phyloP scores from a whole-genome alignment of 1,140 invertebrate species.

The Anagrus nilaparvatae region DNA sequence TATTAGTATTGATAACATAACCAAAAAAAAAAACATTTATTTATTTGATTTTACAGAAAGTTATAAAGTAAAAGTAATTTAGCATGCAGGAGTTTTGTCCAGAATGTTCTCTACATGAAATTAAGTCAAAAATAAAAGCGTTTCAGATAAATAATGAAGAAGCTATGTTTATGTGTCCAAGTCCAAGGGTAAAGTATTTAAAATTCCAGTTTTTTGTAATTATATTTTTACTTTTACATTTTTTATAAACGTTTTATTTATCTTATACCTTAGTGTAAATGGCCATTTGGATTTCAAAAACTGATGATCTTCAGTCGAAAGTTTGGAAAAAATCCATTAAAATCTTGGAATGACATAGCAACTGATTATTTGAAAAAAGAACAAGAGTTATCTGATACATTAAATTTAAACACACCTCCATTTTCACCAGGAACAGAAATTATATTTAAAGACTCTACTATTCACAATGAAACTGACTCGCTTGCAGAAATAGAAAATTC shows the following conservation, averaged over 20 bases:
- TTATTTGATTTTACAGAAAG: constrained; percentile 8
- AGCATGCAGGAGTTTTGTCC: constrained; percentile 25
- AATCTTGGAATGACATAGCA: constrained; percentile 11
- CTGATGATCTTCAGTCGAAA: constrained; percentile 13
- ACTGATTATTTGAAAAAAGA: neutral
- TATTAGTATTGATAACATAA: constrained; percentile 2
- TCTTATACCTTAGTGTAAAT: constrained; percentile 21
- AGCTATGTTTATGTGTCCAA: constrained; percentile 20
- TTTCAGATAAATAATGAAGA: constrained; percentile 22
- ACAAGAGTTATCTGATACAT: constrained; percentile 11
- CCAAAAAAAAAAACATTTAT: neutral
- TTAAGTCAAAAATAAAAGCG: constrained; percentile 15
- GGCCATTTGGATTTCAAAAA: constrained; percentile 20
- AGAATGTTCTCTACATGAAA: constrained; percentile 21
- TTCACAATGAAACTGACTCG: neutral
- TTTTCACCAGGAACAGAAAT: constrained; percentile 19
- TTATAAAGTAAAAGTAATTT: too few species aligned
- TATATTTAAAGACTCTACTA: constrained; percentile 4
- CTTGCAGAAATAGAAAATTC: neutral
- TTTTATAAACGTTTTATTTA: too few species aligned
- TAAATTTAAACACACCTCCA: constrained; percentile 23
- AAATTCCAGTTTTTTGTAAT: constrained; percentile 9
- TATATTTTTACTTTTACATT: constrained; percentile 8
- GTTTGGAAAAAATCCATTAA: constrained; percentile 15
- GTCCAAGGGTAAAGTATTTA: constrained; percentile 16